Percentiles rank a stretch among this genome's conserved stretches.
Evolutionary conservation across 2,797 vertebrate species (phyloP).

Genomic region (Cyprinella venusta): DNA sequence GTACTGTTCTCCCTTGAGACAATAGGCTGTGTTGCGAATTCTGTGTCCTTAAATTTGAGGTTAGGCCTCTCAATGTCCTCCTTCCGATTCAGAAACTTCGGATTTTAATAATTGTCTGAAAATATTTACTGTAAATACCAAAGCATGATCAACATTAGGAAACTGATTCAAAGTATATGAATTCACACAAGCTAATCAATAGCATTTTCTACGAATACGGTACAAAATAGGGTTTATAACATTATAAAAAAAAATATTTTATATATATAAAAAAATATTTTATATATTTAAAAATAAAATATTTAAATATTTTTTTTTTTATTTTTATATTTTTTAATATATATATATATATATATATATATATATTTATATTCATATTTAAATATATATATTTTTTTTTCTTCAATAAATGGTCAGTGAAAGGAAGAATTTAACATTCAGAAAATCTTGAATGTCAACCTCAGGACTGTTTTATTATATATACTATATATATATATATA

Average conservation of each 20-base stretch:
- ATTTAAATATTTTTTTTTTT: too few species aligned
- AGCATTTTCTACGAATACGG: background rate
- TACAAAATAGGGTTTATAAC: background rate
- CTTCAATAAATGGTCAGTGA: background rate
- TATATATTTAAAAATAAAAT: too few species aligned
- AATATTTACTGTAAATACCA: slow-evolving; percentile 54
- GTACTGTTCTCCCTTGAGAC: slow-evolving; percentile 18
- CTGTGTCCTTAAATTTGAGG: slow-evolving; percentile 28
- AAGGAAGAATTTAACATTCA: background rate
- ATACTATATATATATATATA: too few species aligned
- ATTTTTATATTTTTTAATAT: too few species aligned
- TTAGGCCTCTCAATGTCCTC: slow-evolving; percentile 38
- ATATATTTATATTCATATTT: too few species aligned
- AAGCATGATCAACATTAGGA: slow-evolving; percentile 43
- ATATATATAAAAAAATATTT: too few species aligned
- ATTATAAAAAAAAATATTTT: too few species aligned
- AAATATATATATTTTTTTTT: too few species aligned
- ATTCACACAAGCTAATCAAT: background rate
- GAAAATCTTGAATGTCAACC: background rate
- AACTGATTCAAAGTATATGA: slow-evolving; percentile 28
- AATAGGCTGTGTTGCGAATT: slow-evolving; percentile 29
- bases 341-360: too few species aligned
- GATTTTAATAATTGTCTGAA: slow-evolving; percentile 40
- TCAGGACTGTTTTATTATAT: background rate
- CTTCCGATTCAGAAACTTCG: too few species aligned